These are phyloP conservation scores for Hypotaenidia okinawae DNA, from an alignment of 2,797 vertebrate species.

Conservation along the genomic window DNA sequence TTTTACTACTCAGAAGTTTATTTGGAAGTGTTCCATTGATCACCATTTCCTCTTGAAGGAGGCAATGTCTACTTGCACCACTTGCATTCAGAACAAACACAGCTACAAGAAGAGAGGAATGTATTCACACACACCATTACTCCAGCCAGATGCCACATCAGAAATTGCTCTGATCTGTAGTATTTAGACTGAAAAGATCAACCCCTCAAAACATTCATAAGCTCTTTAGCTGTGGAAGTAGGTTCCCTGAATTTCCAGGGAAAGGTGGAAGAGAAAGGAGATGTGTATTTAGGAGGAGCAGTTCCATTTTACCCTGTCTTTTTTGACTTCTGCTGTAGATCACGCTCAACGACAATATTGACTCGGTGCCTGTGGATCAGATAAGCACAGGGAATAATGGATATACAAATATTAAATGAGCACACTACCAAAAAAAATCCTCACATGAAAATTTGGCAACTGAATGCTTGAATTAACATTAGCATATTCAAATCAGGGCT, in stretches of 20 bases:
- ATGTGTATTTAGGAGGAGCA: not conserved
- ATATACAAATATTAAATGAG: slow-evolving; percentile 29
- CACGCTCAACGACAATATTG: not conserved
- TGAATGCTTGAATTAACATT: slow-evolving; percentile 28
- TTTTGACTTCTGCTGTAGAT: not conserved
- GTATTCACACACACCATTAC: not conserved
- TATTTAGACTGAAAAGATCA: not conserved
- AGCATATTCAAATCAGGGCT: slow-evolving; percentile 37
- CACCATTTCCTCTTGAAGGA: slow-evolving; percentile 36
- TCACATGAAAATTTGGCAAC: slow-evolving; percentile 2
- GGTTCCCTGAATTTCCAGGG: not conserved
- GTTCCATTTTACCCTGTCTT: not conserved
- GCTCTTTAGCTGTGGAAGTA: not conserved
- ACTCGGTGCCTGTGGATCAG: not conserved
- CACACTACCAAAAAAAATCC: not conserved
- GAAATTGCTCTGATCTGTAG: not conserved
- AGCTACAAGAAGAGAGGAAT: not conserved
- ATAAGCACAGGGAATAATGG: not conserved
- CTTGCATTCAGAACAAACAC: slow-evolving; percentile 28
- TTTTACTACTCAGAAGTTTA: slow-evolving; percentile 34
- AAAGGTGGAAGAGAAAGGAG: not conserved
- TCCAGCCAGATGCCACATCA: not conserved
- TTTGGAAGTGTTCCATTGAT: slow-evolving; percentile 51
- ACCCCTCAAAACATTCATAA: not conserved
- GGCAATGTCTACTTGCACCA: not conserved